Percentiles rank a stretch among this genome's conserved stretches.
Evolutionary conservation across 2,113 vertebrate genomes (phyloP).

Genomic region (Axis porcinus): DNA sequence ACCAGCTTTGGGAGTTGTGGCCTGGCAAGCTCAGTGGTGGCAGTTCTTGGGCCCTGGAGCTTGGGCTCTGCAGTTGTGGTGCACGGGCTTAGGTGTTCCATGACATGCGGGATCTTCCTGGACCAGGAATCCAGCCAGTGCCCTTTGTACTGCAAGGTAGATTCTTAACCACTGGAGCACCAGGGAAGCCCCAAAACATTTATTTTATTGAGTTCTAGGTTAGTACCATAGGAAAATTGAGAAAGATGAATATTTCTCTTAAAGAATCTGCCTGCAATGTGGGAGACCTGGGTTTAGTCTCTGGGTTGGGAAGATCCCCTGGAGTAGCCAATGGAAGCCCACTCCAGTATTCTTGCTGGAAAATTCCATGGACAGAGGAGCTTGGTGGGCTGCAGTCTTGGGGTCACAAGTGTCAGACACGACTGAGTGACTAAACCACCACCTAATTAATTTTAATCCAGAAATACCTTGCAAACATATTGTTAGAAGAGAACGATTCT

Average conservation of each 20-base stretch:
- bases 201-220: background rate
- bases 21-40: background rate
- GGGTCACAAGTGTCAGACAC: background rate
- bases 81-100: background rate
- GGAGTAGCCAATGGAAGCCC: background rate
- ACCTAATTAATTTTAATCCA: background rate
- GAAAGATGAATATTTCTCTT: background rate
- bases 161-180: background rate
- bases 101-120: background rate
- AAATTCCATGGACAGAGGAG: background rate
- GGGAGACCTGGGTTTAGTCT: background rate
- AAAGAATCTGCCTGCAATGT: background rate
- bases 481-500: background rate
- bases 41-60: background rate
- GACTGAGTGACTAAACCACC: background rate
- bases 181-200: accelerated
- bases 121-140: background rate
- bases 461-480: background rate
- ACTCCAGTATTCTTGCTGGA: background rate
- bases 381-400: background rate
- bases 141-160: background rate
- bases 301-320: background rate
- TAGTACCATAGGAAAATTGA: background rate
- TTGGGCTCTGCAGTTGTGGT: background rate
- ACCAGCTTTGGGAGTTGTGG: background rate